Evolutionary conservation across 1,140 invertebrate genomes (phyloP).

Genomic region (Drosophila nebulosa): DNA sequence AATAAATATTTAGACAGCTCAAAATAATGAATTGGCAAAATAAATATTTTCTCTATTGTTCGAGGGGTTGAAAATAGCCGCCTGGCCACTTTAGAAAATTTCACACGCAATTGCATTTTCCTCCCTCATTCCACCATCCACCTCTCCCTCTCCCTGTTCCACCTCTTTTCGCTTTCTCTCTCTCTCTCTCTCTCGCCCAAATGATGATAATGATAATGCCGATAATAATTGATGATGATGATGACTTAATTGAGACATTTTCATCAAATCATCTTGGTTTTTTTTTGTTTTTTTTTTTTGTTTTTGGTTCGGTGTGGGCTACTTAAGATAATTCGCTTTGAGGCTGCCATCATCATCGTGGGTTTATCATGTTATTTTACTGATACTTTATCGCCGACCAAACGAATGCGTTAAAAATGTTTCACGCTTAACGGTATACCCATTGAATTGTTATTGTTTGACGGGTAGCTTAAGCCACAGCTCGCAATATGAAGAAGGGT

Average conservation of each 20-base stretch:
- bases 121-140: not conserved
- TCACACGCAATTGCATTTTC: slow-evolving; percentile 57
- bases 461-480: not conserved
- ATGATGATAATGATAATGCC: not conserved
- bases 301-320: slow-evolving; percentile 38
- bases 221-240: slow-evolving; percentile 29
- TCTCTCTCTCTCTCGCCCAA: not conserved
- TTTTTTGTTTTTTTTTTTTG: slow-evolving; percentile 23
- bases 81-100: slow-evolving; percentile 33
- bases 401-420: slow-evolving; percentile 70
- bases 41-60: slow-evolving; percentile 38
- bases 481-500: not conserved
- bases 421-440: slow-evolving; percentile 50
- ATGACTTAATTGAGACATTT: slow-evolving; percentile 72
- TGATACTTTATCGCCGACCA: slow-evolving; percentile 69
- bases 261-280: slow-evolving; percentile 66
- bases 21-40: slow-evolving; percentile 63
- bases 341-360: slow-evolving; percentile 27
- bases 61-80: slow-evolving; percentile 14
- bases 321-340: slow-evolving; percentile 70
- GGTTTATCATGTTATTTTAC: slow-evolving; percentile 38
- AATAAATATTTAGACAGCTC: slow-evolving; percentile 70
- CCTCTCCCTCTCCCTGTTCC: not conserved
- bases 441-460: not conserved
- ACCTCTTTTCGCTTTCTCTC: not conserved